These are phyloP conservation scores for Mobula hypostoma DNA, from an alignment of 2,113 vertebrate genomes.

Conservation along the genomic window DNA sequence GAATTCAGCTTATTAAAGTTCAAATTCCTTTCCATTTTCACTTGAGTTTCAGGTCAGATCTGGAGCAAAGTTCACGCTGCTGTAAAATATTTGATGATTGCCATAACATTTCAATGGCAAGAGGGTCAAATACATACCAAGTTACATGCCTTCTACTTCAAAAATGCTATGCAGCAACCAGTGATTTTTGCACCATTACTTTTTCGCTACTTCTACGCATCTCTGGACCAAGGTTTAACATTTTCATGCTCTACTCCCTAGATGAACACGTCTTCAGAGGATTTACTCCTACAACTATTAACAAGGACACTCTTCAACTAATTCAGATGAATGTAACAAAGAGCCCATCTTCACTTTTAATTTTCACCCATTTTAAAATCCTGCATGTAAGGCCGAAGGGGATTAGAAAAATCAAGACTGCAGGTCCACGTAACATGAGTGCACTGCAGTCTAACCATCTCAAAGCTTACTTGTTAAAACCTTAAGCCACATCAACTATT, in stretches of 20 bases:
- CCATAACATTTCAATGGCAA: neutral
- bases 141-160: conserved; percentile 3
- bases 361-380: neutral
- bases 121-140: neutral
- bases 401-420: neutral
- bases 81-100: conserved; percentile 14
- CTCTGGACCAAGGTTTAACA: neutral
- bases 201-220: neutral
- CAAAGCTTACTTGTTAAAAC: neutral
- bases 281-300: neutral
- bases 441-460: neutral
- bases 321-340: neutral
- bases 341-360: neutral
- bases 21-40: conserved; percentile 8
- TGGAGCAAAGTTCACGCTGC: conserved; percentile 1
- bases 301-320: neutral
- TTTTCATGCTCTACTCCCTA: neutral
- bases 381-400: neutral
- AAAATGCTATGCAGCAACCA: neutral
- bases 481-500: neutral
- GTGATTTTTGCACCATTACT: neutral
- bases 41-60: neutral
- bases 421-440: neutral
- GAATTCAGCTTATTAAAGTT: neutral
- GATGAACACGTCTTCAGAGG: neutral